Conservation (phyloP, 64 coral and sea anemone species). For the Montipora sp. region DNA sequence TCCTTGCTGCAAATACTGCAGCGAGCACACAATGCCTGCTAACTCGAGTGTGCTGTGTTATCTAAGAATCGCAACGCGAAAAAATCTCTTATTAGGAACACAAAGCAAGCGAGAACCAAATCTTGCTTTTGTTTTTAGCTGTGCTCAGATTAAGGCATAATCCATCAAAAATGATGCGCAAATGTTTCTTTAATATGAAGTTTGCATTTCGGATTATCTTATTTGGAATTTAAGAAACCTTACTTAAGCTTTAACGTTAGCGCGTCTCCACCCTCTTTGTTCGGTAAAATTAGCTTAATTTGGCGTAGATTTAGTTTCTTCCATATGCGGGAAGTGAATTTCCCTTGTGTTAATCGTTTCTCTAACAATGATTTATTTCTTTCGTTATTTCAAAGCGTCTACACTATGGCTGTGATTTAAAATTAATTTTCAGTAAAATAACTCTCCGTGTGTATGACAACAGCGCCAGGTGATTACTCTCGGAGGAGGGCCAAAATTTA, state of each 20-base stretch:
- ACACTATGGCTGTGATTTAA: background rate
- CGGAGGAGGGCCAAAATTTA: background rate
- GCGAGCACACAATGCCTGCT: constrained; percentile 5
- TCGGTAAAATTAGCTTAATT: constrained; percentile 24
- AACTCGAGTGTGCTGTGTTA: background rate
- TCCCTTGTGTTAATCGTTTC: background rate
- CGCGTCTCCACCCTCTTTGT: background rate
- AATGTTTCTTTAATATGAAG: constrained; percentile 31
- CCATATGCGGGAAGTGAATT: background rate
- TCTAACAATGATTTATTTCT: background rate
- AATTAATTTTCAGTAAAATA: background rate
- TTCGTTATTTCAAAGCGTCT: background rate
- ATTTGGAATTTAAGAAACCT: constrained; percentile 23
- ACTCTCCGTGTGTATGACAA: background rate
- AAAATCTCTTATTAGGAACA: background rate
- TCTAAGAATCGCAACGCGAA: background rate
- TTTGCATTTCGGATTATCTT: constrained; percentile 16
- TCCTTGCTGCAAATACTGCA: background rate
- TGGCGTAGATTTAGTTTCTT: background rate
- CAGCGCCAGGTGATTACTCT: background rate
- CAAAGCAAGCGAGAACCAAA: background rate
- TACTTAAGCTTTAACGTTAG: background rate
- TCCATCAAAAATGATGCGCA: background rate
- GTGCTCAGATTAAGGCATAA: background rate
- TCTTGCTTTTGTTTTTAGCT: background rate